Evolutionary conservation across 1,140 invertebrate species (phyloP), one percentile per base, ranked within the genome.

Genomic region (Caenorhabditis briggsae): DNA sequence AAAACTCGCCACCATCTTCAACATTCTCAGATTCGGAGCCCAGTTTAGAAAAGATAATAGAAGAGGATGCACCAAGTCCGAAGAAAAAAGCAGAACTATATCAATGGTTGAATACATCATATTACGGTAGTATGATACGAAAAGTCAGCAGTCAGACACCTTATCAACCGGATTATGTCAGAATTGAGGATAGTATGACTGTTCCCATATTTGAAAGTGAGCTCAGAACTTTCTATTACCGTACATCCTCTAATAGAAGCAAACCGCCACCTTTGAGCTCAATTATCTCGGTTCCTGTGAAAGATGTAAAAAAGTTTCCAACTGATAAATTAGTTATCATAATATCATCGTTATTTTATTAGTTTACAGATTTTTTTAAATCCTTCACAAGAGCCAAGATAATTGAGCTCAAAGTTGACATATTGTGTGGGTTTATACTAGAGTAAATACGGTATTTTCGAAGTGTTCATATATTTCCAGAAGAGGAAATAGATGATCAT

Each of bases 61-160:
- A 78, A 2, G 70, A 78, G 5, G 65, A 70, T 1, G 16, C 65
- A 50, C 43, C 70, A 18, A 78, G n/a, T 78, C 70, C 70, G 33
- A 78, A 78, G n/a, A 78, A 78, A n/a, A 12, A n/a, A 25, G 70
- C 70, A 48, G 70, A 78, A n/a, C n/a, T 78, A 5, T 78, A 50
- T 25, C 70, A 78, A 53, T 78, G 70, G 70, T 50, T 78, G 7
- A 78, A 78, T 50, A 78, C 70, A 14, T 78, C 70, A 1, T 78
- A 78, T 50, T 78, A 78, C 14, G 46, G 70, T 23, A 78, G 70
- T 78, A 50, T 78, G 6, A 78, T 78, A 5, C 12, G 70, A 23
- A 78, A 78, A 23, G 70, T 43, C 23, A 78, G 70, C 50, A 11
- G 33, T 18, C 64, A 78, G 70, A 23, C n/a, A 23, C 70, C 70